A percentile compares a stretch with the other conserved stretches of the same genome.
Conservation (phyloP, 92 coral and sea anemone species). For the Actinernus sp. region DNA sequence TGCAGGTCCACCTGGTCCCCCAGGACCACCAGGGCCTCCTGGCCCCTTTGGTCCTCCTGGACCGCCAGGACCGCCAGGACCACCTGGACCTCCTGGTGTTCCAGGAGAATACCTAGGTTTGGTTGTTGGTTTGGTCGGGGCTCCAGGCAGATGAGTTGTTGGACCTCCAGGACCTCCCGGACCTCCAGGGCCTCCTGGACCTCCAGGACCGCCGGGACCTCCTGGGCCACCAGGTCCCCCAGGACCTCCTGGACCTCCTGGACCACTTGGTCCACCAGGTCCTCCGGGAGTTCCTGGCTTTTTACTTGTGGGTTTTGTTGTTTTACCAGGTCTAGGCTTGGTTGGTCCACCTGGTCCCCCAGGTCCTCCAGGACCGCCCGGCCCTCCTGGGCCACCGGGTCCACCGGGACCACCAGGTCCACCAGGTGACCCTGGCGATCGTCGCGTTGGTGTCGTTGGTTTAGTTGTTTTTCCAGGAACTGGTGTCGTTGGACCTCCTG, state of each 20-base stretch:
- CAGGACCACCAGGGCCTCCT: conserved; percentile 76
- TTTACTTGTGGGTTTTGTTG: conserved; percentile 78
- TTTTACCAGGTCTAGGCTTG: conserved; percentile 62
- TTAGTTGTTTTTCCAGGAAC: conserved; percentile 73
- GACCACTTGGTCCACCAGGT: too few species aligned
- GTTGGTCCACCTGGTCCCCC: too few species aligned
- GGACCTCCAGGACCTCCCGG: conserved; percentile 93
- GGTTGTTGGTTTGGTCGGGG: conserved; percentile 65
- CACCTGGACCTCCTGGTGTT: conserved; percentile 78
- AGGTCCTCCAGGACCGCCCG: conserved; percentile 85
- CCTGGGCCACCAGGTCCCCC: conserved; percentile 66
- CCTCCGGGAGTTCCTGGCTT: conserved; percentile 86
- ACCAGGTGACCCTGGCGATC: conserved; percentile 74
- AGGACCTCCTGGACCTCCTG: conserved; percentile 59
- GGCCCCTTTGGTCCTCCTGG: conserved; percentile 77
- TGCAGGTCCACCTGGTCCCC: conserved; percentile 52
- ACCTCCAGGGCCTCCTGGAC: conserved; percentile 87
- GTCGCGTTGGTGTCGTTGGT: conserved; percentile 66
- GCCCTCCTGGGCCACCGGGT: conserved; percentile 76
- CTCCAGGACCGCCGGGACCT: conserved; percentile 63
- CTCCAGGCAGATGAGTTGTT: conserved; percentile 70
- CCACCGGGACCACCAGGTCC: conserved; percentile 86
- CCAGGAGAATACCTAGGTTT: conserved; percentile 72
- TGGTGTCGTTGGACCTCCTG: conserved; percentile 73
- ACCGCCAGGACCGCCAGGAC: conserved; percentile 64